Conservation (phyloP, 2,888 invertebrate species). For the Gryllus longicercus region DNA sequence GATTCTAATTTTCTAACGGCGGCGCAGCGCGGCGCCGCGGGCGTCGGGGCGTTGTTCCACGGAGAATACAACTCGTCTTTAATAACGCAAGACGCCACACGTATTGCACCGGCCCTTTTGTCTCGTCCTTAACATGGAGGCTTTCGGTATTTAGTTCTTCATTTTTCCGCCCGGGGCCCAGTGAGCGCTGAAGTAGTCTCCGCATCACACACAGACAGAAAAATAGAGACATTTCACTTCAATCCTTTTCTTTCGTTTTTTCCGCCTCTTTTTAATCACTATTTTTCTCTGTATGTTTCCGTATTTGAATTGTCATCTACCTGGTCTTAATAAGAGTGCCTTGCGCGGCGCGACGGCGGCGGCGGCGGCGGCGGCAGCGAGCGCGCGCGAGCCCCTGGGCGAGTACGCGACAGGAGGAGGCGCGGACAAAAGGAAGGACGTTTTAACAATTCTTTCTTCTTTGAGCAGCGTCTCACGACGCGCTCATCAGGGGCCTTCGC, state of each 20-base stretch:
- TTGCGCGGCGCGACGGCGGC: background rate
- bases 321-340: background rate
- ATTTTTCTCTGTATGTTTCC: conserved; percentile 17
- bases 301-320: conserved; percentile 17
- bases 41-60: background rate
- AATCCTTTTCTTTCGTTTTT: conserved; percentile 32
- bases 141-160: conserved; percentile 17
- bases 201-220: conserved; percentile 23
- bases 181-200: background rate
- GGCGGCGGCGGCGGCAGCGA: no score
- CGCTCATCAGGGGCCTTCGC: no score
- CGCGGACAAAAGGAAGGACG: no score
- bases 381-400: no score
- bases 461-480: no score
- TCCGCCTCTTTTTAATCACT: conserved; percentile 3
- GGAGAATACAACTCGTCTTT: background rate
- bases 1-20: no score
- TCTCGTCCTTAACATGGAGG: conserved; percentile 5
- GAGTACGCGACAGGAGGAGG: no score
- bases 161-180: background rate
- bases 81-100: conserved; percentile 5
- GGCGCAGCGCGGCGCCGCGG: no score
- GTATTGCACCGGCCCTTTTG: background rate
- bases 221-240: conserved; percentile 36
- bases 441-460: no score